Evolutionary conservation across 2,797 vertebrate species (phyloP), one percentile per base, ranked within the genome.

Genomic region (Malacoctenus gilli): DNA sequence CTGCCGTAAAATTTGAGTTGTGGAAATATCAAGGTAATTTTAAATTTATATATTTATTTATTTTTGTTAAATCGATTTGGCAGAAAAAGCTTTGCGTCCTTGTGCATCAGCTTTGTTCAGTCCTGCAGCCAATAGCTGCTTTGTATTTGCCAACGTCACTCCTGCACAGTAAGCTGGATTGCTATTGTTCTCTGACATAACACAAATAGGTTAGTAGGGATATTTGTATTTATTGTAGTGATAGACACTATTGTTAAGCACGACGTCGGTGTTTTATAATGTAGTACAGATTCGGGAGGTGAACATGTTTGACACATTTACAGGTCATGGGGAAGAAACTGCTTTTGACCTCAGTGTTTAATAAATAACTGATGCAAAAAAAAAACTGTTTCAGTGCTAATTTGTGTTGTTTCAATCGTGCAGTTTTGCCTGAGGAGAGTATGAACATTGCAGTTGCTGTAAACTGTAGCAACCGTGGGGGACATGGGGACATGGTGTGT

Each of bases 151-250:
- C 46, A 28, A 56, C 86, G 85, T 86, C 85, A 87, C 49, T 14
- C 49, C 41, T 21, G 1, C 74, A 12, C 62, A 43, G 56, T 53
- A 13, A 72, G 2, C 80, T 58, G 72, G 28, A 41, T 30, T 55
- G 83, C 84, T 69, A 85, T 89, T 89, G 88, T 89, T 89, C 88
- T 75, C 75, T 50, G 64, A 73, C 61, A 77, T 68, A 68, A 78
- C 79, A 80, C 76, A 80, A 80, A 81, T 65, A 48, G 72, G 66
- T 76, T 83, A 84, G 21, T 59, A 39, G 41, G 32, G 34, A 58
- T 31, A 64, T 46, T 10, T 43, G 13, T 36, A 30, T 34, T 56
- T 59, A 44, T 50, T 51, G 4, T 4, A 56, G 34, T 38, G 38
- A 46, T 54, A 8, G 13, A 58, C 9, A 50, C 15, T 3, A 8